A percentile compares a stretch with the other conserved stretches of the same genome.
These are phyloP conservation scores for Oryzias sinensis DNA, from an alignment of 2,797 vertebrate genomes.

Conservation along the genomic window DNA sequence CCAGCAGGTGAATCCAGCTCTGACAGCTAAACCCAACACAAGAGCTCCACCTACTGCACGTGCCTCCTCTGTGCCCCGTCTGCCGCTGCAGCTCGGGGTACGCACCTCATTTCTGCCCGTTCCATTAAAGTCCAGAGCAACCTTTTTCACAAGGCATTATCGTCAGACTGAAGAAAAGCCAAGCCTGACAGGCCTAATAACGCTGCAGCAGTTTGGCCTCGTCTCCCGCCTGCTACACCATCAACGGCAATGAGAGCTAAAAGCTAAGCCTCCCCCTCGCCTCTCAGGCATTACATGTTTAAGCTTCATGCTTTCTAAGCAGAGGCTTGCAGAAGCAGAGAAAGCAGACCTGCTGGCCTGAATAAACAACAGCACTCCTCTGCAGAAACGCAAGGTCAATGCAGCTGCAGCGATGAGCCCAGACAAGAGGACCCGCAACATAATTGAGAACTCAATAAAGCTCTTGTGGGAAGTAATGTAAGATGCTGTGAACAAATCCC, in stretches of 20 bases:
- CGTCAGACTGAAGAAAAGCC: constrained; percentile 35
- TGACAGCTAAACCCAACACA: constrained; percentile 74
- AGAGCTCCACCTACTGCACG: constrained; percentile 84
- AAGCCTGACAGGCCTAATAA: constrained; percentile 54
- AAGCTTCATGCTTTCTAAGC: constrained; percentile 65
- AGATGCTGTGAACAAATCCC: constrained; percentile 48
- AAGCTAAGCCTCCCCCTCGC: constrained; percentile 47
- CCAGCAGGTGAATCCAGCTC: constrained; percentile 69
- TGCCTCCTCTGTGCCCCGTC: constrained; percentile 55
- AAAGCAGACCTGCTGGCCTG: constrained; percentile 55
- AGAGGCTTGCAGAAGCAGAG: constrained; percentile 56
- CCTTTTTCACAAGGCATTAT: constrained; percentile 39
- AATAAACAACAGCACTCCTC: constrained; percentile 58
- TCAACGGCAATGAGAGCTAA: constrained; percentile 52
- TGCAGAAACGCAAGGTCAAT: constrained; percentile 68
- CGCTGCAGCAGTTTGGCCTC: constrained; percentile 41
- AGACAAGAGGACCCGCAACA: constrained; percentile 53
- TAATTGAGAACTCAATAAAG: constrained; percentile 71
- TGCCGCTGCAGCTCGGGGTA: constrained; percentile 41
- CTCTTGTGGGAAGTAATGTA: constrained; percentile 58
- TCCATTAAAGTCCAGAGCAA: constrained; percentile 42
- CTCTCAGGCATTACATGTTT: constrained; percentile 53
- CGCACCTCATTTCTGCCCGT: constrained; percentile 27
- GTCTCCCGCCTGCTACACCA: constrained; percentile 51
- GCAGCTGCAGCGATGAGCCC: constrained; percentile 43